A percentile compares a stretch with the other conserved stretches of the same genome.
These are phyloP conservation scores for Tichodroma muraria DNA, from an alignment of 2,113 vertebrate genomes.

Conservation along the genomic window DNA sequence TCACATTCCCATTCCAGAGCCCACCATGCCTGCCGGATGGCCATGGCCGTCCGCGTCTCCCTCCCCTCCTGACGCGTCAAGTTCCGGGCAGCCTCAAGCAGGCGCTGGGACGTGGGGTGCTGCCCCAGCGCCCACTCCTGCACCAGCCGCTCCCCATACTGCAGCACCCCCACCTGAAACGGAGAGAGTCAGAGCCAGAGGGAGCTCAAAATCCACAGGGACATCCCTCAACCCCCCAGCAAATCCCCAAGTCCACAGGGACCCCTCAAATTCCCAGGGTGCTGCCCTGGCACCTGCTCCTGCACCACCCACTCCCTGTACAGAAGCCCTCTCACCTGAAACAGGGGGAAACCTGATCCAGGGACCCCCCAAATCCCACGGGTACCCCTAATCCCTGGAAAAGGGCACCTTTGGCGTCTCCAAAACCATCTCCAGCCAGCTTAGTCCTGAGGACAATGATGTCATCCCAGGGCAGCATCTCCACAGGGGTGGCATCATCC, in stretches of 20 bases:
- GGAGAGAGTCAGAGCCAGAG: not conserved
- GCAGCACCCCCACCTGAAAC: conserved; percentile 85
- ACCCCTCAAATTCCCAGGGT: not conserved
- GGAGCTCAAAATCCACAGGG: not conserved
- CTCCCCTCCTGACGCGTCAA: conserved; percentile 91
- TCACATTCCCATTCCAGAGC: not conserved
- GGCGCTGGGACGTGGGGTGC: conserved; percentile 80
- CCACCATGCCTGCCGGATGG: conserved; percentile 86
- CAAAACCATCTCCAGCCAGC: not conserved
- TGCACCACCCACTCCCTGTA: not conserved
- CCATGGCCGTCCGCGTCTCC: conserved; percentile 88
- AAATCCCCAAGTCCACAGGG: too few species aligned
- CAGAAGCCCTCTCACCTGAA: not conserved
- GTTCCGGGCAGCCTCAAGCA: conserved; percentile 88
- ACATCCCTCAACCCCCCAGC: not conserved
- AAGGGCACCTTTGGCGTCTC: not conserved
- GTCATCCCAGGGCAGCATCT: not conserved
- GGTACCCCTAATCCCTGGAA: not conserved
- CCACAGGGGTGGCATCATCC: not conserved
- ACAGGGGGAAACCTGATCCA: not conserved
- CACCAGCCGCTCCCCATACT: conserved; percentile 86
- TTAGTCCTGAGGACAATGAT: not conserved
- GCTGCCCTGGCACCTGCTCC: not conserved
- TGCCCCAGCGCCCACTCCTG: conserved; percentile 89
- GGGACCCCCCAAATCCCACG: not conserved